A percentile compares a stretch with the other conserved stretches of the same genome.
Conservation (phyloP, 1,140 invertebrate genomes). For the Dermatophagoides farinae region DNA sequence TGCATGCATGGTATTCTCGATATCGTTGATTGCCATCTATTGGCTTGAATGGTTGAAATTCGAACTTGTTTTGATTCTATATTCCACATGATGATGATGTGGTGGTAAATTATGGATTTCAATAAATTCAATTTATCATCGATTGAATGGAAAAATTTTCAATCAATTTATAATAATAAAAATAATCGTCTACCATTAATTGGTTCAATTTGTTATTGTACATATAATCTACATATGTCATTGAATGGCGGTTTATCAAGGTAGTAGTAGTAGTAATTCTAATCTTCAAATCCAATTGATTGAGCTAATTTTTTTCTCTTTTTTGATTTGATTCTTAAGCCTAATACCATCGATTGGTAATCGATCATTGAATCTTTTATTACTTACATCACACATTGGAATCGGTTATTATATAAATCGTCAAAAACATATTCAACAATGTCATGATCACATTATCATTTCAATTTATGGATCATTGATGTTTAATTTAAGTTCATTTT, state of each 20-base stretch:
- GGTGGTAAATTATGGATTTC: too few species aligned
- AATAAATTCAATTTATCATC: too few species aligned
- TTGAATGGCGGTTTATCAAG: not conserved
- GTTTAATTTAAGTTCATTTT: constrained; percentile 6
- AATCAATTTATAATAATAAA: too few species aligned
- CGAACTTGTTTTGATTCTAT: too few species aligned
- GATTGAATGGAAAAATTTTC: too few species aligned
- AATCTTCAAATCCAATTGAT: not conserved
- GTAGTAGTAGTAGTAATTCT: not conserved
- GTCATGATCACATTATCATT: not conserved
- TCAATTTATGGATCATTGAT: not conserved
- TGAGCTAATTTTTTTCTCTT: not conserved
- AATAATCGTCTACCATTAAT: not conserved
- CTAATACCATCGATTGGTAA: not conserved
- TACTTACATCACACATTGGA: constrained; percentile 7
- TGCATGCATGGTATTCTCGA: too few species aligned
- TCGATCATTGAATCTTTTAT: not conserved
- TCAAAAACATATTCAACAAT: not conserved
- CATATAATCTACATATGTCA: constrained; percentile 3
- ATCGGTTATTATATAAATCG: constrained; percentile 1
- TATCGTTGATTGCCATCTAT: too few species aligned
- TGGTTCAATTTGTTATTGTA: not conserved
- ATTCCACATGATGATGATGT: too few species aligned
- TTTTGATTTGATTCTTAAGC: not conserved
- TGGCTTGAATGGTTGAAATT: too few species aligned